phyloP scores from a whole-genome alignment of 2,113 vertebrate genomes.

The Micronycteris hirsuta region DNA sequence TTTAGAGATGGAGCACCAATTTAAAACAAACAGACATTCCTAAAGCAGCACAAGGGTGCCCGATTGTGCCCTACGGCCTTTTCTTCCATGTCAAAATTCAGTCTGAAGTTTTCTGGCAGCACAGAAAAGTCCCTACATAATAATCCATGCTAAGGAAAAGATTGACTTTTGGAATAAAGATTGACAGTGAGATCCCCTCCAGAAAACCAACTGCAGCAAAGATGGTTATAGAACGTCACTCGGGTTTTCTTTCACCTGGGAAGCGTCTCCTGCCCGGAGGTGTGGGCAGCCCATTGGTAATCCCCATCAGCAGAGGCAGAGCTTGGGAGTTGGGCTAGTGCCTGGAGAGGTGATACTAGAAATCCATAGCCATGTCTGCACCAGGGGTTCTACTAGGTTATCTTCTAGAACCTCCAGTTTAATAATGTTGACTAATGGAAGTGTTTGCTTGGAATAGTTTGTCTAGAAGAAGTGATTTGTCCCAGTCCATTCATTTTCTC shows the following conservation, averaged over 20 bases:
- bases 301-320: not conserved
- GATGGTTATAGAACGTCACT: slow-evolving; percentile 37
- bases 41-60: slow-evolving; percentile 54
- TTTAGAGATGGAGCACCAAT: slow-evolving; percentile 59
- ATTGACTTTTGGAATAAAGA: slow-evolving; percentile 53
- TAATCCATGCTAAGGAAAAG: slow-evolving; percentile 24
- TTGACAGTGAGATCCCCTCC: slow-evolving; percentile 35
- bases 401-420: not conserved
- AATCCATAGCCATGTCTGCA: not conserved
- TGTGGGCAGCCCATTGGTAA: not conserved
- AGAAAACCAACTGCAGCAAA: slow-evolving; percentile 25
- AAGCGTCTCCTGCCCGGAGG: not conserved
- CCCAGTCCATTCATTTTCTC: not conserved
- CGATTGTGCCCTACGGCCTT: slow-evolving; percentile 58
- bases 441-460: not conserved
- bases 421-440: not conserved
- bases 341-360: not conserved
- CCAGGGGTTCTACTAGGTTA: not conserved
- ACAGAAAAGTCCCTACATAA: slow-evolving; percentile 22
- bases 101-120: slow-evolving; percentile 54
- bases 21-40: slow-evolving; percentile 69
- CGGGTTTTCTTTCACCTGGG: slow-evolving; percentile 41
- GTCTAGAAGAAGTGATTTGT: slow-evolving; percentile 6
- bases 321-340: not conserved
- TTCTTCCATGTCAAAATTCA: slow-evolving; percentile 57